These are phyloP conservation scores for Drosophila melanica DNA, from an alignment of 1,140 invertebrate species.

Conservation along the genomic window DNA sequence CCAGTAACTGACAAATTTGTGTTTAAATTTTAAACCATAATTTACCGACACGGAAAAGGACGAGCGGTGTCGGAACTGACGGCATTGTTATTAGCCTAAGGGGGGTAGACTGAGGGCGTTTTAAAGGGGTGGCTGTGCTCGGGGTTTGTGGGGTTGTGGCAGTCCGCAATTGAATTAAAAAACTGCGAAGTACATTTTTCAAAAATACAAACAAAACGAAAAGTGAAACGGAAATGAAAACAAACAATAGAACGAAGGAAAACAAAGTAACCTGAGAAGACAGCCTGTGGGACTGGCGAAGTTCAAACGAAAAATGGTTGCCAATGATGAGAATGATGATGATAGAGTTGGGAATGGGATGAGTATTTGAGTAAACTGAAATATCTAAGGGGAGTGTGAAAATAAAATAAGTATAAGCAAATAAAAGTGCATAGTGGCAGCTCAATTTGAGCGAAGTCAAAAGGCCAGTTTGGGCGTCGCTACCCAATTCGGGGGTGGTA, in stretches of 20 bases:
- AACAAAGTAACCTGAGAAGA: slow-evolving; percentile 78
- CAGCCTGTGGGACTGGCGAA: slow-evolving; percentile 24
- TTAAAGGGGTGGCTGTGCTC: slow-evolving; percentile 49
- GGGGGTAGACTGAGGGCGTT: slow-evolving; percentile 18
- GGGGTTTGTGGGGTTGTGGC: slow-evolving; percentile 51
- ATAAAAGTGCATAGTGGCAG: slow-evolving; percentile 60
- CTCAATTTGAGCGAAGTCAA: slow-evolving; percentile 66
- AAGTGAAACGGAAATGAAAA: slow-evolving; percentile 79
- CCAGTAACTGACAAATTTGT: slow-evolving; percentile 50
- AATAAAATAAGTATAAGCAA: slow-evolving; percentile 81
- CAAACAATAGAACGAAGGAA: slow-evolving; percentile 73
- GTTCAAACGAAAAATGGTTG: slow-evolving; percentile 58
- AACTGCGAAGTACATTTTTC: slow-evolving; percentile 65
- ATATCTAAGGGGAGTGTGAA: slow-evolving; percentile 65
- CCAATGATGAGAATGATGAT: slow-evolving; percentile 35
- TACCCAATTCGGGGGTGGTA: slow-evolving; percentile 11
- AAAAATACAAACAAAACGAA: slow-evolving; percentile 68
- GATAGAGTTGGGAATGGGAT: slow-evolving; percentile 3
- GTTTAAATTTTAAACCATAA: slow-evolving; percentile 65
- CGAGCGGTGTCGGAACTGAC: slow-evolving; percentile 26
- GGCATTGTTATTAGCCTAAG: slow-evolving; percentile 65
- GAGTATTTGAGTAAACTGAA: slow-evolving; percentile 14
- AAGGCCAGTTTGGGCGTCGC: slow-evolving; percentile 27
- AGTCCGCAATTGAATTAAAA: slow-evolving; percentile 76
- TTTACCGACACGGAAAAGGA: slow-evolving; percentile 47